Conservation (phyloP, 2,888 invertebrate species). For the Cotesia congregata region DNA sequence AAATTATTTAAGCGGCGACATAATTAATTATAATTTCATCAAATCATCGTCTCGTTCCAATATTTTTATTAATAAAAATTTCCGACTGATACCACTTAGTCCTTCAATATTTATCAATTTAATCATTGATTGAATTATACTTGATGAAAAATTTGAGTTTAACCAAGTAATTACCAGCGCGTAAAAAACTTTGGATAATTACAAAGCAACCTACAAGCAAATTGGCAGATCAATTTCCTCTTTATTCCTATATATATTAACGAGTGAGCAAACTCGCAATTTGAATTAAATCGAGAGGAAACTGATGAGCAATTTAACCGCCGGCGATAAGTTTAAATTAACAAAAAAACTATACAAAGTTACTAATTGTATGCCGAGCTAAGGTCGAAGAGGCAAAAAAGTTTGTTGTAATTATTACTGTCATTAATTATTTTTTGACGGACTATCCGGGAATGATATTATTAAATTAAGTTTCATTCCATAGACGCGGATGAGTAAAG, state of each 20-base stretch:
- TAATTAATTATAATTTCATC: no score
- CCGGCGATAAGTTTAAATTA: not conserved
- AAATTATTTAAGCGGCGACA: no score
- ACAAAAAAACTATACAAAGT: constrained; percentile 4
- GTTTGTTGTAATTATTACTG: constrained; percentile 4
- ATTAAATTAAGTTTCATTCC: not conserved
- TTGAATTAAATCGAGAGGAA: constrained; percentile 20
- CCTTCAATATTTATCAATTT: no score
- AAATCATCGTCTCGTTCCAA: no score
- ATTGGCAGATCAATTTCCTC: constrained; percentile 18
- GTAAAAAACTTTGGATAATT: not conserved
- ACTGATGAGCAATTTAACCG: constrained; percentile 4
- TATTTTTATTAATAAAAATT: no score
- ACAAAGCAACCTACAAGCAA: not conserved
- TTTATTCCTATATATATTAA: not conserved
- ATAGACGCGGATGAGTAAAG: no score
- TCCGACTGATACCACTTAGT: no score
- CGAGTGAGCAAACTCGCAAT: not conserved
- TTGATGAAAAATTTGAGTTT: no score
- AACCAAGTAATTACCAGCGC: no score
- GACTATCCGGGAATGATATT: no score
- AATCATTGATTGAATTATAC: no score
- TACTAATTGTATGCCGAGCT: not conserved
- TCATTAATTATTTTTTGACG: not conserved
- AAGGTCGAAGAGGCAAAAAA: not conserved